Evolutionary conservation across 2,113 vertebrate species (phyloP), one percentile per base, ranked within the genome.

Genomic region (Tapirus terrestris): DNA sequence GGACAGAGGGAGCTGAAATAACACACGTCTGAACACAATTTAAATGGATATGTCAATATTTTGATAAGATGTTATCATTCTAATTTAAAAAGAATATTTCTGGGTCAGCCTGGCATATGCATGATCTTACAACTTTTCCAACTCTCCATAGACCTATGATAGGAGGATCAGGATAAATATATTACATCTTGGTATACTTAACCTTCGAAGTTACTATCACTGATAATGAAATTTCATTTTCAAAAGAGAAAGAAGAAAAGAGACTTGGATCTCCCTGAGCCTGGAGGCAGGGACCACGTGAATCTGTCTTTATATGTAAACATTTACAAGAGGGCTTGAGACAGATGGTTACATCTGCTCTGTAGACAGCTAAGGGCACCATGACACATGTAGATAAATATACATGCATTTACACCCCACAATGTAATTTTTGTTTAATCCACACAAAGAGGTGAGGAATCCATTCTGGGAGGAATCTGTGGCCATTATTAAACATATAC

Each of bases 231-330:
- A 89, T 43, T 89, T 67, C 60, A 51, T 76, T 96, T 91, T 89
- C 85, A 90, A 94, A 95, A 89, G 45, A 60, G 43, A 90, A 65
- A 82, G 51, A 75, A 31, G 10, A 80, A 76, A 86, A 91, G 25
- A 81, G 27, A 56, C 58, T 79, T 29, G 75, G 60, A 88, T 53
- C 12, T 93, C 39, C 39, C 58, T 9, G 12, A 56, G 11, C 39
- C 58, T 11, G 16, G 61, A 7, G 39, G 25, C 27, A 79, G 67
- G 31, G 5, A 75, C n/a, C 56, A n/a, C 5, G 82, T 17, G 12
- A 94, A 93, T 84, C 20, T 53, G 70, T 58, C 84, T 88, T 90
- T 73, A n/a, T 36, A 65, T 33, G 39, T 31, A 96, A 89, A 81
- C 12, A 58, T 1, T 8, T 58, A 60, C n/a, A 73, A 67, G 45